Evolutionary conservation across 2,888 invertebrate species (phyloP).

Genomic region (Pterostichus madidus): DNA sequence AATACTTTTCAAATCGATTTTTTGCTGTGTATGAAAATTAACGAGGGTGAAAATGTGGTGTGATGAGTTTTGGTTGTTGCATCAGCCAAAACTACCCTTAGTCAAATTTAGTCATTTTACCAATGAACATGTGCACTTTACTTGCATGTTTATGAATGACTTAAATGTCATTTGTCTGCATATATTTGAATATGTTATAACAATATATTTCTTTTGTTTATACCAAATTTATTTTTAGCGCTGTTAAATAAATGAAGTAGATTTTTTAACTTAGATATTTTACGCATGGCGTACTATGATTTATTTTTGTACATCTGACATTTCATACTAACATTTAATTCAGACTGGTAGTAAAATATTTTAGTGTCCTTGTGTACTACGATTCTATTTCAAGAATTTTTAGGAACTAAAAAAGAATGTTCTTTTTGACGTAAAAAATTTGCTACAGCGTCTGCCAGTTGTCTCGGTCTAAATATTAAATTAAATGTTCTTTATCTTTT

Average conservation of each 20-base stretch:
- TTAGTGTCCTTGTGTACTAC: slow-evolving; percentile 45
- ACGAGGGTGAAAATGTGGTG: slow-evolving; percentile 4
- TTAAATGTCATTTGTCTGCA: slow-evolving; percentile 9
- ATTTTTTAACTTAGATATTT: slow-evolving; percentile 8
- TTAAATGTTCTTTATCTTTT: slow-evolving; percentile 22
- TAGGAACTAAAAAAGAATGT: slow-evolving; percentile 26
- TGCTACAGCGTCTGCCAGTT: slow-evolving; percentile 20
- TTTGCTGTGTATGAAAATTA: slow-evolving; percentile 2
- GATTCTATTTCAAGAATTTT: slow-evolving; percentile 35
- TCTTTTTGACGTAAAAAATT: slow-evolving; percentile 6
- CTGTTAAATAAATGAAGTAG: background rate
- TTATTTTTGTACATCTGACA: slow-evolving; percentile 48
- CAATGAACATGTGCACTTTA: background rate
- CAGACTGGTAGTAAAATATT: slow-evolving; percentile 26
- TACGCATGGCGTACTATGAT: slow-evolving; percentile 23
- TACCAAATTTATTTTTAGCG: background rate
- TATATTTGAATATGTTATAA: background rate
- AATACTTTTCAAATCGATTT: slow-evolving; percentile 37
- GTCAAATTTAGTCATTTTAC: background rate
- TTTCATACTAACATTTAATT: slow-evolving; percentile 13
- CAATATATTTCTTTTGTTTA: background rate
- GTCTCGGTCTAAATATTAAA: slow-evolving; percentile 17
- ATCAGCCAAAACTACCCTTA: slow-evolving; percentile 40
- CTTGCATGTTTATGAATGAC: background rate
- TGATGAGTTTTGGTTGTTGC: background rate